Evolutionary conservation across 2,888 invertebrate species (phyloP).

Genomic region (Drosophila silvestris): DNA sequence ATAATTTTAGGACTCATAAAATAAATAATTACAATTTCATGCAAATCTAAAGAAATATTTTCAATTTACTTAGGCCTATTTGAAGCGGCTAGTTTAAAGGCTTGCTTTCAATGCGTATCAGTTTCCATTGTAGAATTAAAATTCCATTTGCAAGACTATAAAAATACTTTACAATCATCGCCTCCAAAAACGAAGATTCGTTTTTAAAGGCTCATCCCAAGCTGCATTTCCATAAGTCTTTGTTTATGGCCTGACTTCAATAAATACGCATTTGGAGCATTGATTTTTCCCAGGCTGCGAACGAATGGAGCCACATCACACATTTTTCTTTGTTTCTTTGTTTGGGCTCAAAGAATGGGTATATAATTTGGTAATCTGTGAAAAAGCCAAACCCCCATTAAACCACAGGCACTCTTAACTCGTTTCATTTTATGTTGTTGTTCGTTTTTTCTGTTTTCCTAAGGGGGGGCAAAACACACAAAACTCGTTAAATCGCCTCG

Average conservation of each 20-base stretch:
- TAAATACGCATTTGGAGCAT: slow-evolving; percentile 27
- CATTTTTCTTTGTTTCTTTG: slow-evolving; percentile 48
- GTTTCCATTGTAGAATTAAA: not conserved
- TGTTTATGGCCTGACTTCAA: slow-evolving; percentile 35
- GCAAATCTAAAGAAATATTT: not conserved
- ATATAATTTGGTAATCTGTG: slow-evolving; percentile 77
- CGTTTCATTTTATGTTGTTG: slow-evolving; percentile 53
- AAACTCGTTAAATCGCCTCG: slow-evolving; percentile 70
- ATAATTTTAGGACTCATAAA: not conserved
- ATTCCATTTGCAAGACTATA: not conserved
- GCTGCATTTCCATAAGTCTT: slow-evolving; percentile 14
- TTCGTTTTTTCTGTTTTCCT: slow-evolving; percentile 33
- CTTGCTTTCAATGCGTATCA: not conserved
- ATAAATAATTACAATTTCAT: not conserved
- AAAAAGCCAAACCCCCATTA: slow-evolving; percentile 79
- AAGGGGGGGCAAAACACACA: slow-evolving; percentile 36
- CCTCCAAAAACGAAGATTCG: slow-evolving; percentile 5
- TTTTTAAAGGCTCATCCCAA: slow-evolving; percentile 10
- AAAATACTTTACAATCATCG: not conserved
- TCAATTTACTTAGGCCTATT: not conserved
- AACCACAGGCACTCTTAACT: slow-evolving; percentile 75
- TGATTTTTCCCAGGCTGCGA: slow-evolving; percentile 60
- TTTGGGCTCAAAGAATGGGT: slow-evolving; percentile 57
- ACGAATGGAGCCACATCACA: slow-evolving; percentile 61
- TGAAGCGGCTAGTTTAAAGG: not conserved